Conservation (phyloP, 2,113 vertebrate species). For the Hystrix brachyura region DNA sequence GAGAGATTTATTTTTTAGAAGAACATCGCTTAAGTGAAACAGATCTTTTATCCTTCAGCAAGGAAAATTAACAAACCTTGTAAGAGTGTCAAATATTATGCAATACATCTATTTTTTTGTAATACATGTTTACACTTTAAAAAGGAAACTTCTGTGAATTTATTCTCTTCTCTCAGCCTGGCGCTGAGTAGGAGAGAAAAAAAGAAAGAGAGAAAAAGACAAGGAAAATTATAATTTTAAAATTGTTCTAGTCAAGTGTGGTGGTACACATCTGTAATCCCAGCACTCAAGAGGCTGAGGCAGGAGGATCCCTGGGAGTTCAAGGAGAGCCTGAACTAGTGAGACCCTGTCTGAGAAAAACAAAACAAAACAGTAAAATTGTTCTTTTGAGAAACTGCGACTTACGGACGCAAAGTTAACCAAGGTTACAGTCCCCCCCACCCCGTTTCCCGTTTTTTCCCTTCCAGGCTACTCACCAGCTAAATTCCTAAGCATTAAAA, state of each 20-base stretch:
- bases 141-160: conserved; percentile 11
- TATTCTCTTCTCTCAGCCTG: not conserved
- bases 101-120: not conserved
- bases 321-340: not conserved
- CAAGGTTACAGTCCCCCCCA: not conserved
- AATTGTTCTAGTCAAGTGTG: not conserved
- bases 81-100: not conserved
- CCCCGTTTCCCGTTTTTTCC: not conserved
- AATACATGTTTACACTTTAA: conserved; percentile 55
- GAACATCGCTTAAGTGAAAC: conserved; percentile 17
- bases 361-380: not conserved
- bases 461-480: not conserved
- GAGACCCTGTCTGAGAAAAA: not conserved
- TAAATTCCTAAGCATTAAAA: not conserved
- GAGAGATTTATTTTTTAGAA: not conserved
- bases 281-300: not conserved
- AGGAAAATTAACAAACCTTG: conserved; percentile 26
- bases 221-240: not conserved
- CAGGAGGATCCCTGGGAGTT: not conserved
- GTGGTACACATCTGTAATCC: not conserved
- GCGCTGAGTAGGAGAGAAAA: not conserved
- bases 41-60: conserved; percentile 1
- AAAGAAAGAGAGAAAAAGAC: not conserved
- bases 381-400: not conserved
- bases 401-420: not conserved